Conservation (phyloP, 2,888 invertebrate species). For the Eupsilia transversa region DNA sequence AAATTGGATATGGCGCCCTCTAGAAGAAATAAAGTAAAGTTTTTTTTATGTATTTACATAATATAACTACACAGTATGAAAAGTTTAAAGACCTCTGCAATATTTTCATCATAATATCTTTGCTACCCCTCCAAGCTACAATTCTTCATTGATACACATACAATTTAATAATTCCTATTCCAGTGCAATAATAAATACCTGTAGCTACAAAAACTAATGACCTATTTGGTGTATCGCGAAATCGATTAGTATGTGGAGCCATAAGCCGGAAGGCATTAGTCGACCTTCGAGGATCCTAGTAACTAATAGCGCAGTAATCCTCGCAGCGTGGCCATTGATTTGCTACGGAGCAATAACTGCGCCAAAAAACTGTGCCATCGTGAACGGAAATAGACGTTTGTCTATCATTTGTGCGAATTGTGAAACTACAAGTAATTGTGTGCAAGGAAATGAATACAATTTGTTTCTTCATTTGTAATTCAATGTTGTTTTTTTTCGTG, state of each 20-base stretch:
- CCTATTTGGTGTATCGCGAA: conserved; percentile 68
- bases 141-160: not conserved
- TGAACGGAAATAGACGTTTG: conserved; percentile 64
- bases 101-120: not conserved
- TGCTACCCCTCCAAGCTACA: not conserved
- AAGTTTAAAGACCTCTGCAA: not conserved
- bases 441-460: conserved; percentile 41
- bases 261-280: conserved; percentile 70
- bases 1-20: no score
- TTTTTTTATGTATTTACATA: not conserved
- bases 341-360: conserved; percentile 63
- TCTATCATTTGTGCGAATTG: conserved; percentile 50
- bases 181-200: conserved; percentile 13
- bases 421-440: conserved; percentile 42
- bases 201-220: conserved; percentile 51
- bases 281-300: conserved; percentile 70
- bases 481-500: conserved; percentile 1
- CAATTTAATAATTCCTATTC: not conserved
- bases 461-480: conserved; percentile 37
- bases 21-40: not conserved
- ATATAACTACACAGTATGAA: not conserved
- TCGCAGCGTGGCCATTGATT: conserved; percentile 65
- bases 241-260: conserved; percentile 67
- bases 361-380: conserved; percentile 58
- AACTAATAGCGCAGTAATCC: conserved; percentile 61